Conservation (phyloP, 2,113 vertebrate genomes). For the Python bivittatus region DNA sequence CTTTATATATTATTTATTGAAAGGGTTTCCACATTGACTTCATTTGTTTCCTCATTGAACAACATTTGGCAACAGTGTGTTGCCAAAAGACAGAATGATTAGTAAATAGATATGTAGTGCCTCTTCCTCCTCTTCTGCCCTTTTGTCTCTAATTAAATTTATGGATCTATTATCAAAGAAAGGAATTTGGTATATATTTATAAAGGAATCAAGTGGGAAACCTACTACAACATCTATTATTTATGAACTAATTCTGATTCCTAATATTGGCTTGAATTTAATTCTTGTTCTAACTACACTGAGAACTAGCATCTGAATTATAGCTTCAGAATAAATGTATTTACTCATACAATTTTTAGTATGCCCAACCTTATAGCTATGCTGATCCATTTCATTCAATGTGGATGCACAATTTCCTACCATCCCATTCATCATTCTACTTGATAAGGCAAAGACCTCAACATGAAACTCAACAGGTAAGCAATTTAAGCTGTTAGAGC, state of each 20-base stretch:
- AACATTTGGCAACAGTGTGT: too few relatives aligned
- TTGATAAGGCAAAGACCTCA: slow-evolving; percentile 49
- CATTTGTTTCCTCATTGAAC: background rate
- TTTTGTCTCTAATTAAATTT: background rate
- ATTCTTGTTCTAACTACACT: background rate
- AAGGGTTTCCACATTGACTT: background rate
- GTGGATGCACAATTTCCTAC: slow-evolving; percentile 58
- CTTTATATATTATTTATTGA: background rate
- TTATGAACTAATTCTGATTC: background rate
- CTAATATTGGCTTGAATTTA: background rate
- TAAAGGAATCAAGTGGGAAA: background rate
- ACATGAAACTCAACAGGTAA: slow-evolving; percentile 63
- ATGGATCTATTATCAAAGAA: background rate
- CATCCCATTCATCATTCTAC: slow-evolving; percentile 44
- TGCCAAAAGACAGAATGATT: background rate
- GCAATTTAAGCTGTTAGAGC: background rate
- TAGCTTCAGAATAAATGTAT: background rate
- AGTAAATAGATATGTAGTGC: background rate
- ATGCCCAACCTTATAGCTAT: slow-evolving; percentile 49
- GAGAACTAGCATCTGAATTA: background rate
- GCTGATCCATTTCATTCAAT: slow-evolving; percentile 57
- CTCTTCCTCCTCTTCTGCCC: background rate
- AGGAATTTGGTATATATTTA: background rate
- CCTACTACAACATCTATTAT: background rate
- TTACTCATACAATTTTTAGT: slow-evolving; percentile 12